Conservation (phyloP, 2,797 vertebrate genomes). For the Sebastes elongatus region DNA sequence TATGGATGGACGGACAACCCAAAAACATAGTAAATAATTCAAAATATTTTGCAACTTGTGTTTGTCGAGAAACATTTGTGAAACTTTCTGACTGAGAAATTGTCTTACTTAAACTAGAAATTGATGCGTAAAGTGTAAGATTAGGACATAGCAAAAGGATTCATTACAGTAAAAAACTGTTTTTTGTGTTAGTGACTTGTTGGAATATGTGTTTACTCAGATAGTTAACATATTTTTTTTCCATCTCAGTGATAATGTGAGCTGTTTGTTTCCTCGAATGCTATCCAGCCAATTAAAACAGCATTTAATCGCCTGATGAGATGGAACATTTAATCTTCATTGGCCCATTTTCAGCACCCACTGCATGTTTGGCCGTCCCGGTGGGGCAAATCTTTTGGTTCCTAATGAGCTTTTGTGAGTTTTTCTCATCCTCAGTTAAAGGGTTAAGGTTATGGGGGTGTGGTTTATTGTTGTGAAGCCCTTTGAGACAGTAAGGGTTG, state of each 20-base stretch:
- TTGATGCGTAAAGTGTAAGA: neutral
- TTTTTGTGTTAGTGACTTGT: neutral
- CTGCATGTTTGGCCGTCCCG: slow-evolving; percentile 9
- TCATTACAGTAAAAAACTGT: neutral
- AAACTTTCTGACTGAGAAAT: neutral
- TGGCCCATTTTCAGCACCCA: neutral
- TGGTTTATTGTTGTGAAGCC: slow-evolving; percentile 18
- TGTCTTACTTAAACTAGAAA: neutral
- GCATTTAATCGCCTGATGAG: neutral
- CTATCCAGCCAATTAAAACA: neutral
- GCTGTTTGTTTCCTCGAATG: neutral
- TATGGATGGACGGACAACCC: neutral
- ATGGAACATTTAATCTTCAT: slow-evolving; percentile 7
- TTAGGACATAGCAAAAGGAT: neutral
- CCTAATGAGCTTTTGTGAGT: slow-evolving; percentile 26
- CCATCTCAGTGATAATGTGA: neutral
- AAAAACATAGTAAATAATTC: too few relatives aligned
- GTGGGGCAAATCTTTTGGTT: neutral
- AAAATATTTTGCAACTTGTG: neutral
- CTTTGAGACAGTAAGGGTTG: slow-evolving; percentile 17
- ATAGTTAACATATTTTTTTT: neutral
- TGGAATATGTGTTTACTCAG: neutral
- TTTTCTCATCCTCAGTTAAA: slow-evolving; percentile 7
- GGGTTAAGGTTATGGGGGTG: neutral
- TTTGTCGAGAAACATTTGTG: neutral